These are phyloP conservation scores for Daubentonia madagascariensis DNA, from an alignment of 2,113 vertebrate genomes.

Conservation along the genomic window DNA sequence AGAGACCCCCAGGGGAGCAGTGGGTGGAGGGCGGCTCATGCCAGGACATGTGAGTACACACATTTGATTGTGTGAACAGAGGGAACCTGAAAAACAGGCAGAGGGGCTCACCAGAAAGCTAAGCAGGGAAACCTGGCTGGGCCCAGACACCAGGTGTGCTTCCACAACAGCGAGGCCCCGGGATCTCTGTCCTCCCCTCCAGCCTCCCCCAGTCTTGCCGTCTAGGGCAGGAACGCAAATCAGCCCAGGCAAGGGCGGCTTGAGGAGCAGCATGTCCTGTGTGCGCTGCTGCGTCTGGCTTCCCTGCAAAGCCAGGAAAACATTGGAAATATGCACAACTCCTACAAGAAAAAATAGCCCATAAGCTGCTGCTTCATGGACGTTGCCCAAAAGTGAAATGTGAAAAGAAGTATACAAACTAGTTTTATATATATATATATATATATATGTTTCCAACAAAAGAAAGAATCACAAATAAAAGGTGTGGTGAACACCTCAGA, in stretches of 20 bases:
- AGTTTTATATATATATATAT: background rate
- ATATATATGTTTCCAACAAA: background rate
- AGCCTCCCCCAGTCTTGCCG: background rate
- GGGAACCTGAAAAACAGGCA: too few relatives aligned
- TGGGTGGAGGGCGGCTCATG: rapidly evolving
- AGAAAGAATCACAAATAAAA: background rate
- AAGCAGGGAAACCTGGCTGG: background rate
- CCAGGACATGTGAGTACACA: background rate
- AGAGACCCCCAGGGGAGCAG: too few relatives aligned
- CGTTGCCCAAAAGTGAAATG: background rate
- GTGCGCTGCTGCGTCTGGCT: background rate
- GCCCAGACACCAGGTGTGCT: rapidly evolving
- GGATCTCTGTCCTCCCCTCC: background rate
- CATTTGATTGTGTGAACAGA: background rate
- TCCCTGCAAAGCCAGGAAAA: background rate
- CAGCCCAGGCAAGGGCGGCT: background rate
- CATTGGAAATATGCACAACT: background rate
- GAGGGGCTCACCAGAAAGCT: background rate
- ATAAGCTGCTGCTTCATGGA: background rate
- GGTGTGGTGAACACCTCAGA: background rate
- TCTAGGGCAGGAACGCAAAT: rapidly evolving
- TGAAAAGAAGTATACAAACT: background rate
- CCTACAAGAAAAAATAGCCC: background rate
- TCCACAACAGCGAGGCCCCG: background rate
- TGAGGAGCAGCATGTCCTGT: background rate